Evolutionary conservation across 2,113 vertebrate genomes (phyloP), one percentile per base, ranked within the genome.

Genomic region (Ochotona curzoniae): DNA sequence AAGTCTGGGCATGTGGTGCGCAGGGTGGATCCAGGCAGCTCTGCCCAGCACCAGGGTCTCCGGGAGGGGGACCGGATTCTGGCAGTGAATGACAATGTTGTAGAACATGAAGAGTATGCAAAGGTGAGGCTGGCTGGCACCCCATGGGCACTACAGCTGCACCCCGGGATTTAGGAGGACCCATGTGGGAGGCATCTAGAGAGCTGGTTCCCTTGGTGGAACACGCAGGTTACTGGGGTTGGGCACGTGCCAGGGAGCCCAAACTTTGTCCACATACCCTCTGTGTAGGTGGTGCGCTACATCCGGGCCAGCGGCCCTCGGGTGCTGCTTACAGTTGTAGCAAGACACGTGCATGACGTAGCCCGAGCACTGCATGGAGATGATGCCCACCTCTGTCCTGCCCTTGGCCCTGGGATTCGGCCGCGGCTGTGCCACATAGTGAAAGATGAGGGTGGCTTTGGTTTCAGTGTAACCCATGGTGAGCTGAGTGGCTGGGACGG

Each of bases 21-120:
- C 85, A 97, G 98, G 47, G 95, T 99, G 0, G 96, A 96, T 8
- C 90, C 95, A 0, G 98, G 98, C 1, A 98, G 98, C 13, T 94
- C 98, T 64, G 99, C 98, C 14, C 98, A 98, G 93, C 94, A 91
- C 63, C 97, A 98, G 44, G 99, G 99, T 35, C 98, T 99, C 76
- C 97, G 70, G 86, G 98, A 98, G 1, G 98, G 99, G 51, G 99
- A 99, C 96, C 96, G 98, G 25, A 98, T 99, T 47, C 98, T 99
- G 35, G 98, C 98, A 35, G 98, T 99, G 96, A 99, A 99, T 54
- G 97, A 96, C 70, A 93, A 93, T 9, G 98, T 97, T 0, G 98
- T 99, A 83, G 98, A 98, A 38, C 93, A 98, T 12, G 71, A 98
- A 78, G 96, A 98, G 71, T 98, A 99, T 64, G 5, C 6, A 0